phyloP scores from a whole-genome alignment of 2,888 invertebrate species.

The Sabatieria punctata region DNA sequence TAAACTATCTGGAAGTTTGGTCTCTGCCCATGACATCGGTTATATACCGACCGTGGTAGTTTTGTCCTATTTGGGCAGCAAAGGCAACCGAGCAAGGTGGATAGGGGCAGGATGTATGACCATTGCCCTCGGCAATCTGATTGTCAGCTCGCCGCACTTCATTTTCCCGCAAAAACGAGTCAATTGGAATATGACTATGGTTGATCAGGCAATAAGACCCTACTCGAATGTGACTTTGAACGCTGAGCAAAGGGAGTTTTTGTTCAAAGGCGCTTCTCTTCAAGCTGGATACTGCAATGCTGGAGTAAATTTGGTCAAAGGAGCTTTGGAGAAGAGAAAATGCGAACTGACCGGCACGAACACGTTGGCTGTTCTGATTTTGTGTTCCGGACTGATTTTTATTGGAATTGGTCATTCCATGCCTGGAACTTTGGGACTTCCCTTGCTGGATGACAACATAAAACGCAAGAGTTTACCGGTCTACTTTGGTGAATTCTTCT shows the following conservation, averaged over 20 bases:
- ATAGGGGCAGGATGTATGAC: constrained; percentile 29
- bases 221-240: no score
- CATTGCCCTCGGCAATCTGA: constrained; percentile 25
- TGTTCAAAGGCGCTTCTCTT: no score
- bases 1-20: constrained; percentile 26
- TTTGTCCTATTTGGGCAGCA: constrained; percentile 22
- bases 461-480: constrained; percentile 25
- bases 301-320: constrained; percentile 14
- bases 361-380: constrained; percentile 25
- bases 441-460: constrained; percentile 30
- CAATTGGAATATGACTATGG: no score
- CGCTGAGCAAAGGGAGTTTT: no score
- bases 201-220: no score
- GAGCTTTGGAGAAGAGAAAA: not conserved
- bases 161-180: no score
- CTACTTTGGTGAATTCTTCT: constrained; percentile 28
- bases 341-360: constrained; percentile 14
- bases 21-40: constrained; percentile 28
- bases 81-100: constrained; percentile 14
- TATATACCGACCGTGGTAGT: constrained; percentile 28
- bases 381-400: constrained; percentile 27
- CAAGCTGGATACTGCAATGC: constrained; percentile 24
- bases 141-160: constrained; percentile 26
- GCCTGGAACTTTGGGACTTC: constrained; percentile 30
- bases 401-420: constrained; percentile 30